A percentile compares a stretch with the other conserved stretches of the same genome.
phyloP scores from a whole-genome alignment of 1,140 invertebrate species.

The Atta texana region DNA sequence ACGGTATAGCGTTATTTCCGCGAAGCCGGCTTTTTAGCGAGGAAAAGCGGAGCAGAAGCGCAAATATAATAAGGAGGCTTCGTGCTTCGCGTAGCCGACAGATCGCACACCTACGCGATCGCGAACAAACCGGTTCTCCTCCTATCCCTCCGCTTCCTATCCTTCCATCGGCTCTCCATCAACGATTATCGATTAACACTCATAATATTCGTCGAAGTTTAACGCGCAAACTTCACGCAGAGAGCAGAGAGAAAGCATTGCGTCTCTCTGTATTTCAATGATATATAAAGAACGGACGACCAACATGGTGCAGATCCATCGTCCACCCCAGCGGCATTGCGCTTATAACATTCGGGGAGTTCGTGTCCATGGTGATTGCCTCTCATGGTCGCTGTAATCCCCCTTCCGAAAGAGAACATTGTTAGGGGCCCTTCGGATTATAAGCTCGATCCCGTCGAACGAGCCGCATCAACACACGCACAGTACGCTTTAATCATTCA shows the following conservation, averaged over 20 bases:
- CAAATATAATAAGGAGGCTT: neutral
- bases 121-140: constrained; percentile 60
- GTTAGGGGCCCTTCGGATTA: constrained; percentile 27
- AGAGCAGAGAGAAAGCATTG: neutral
- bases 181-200: constrained; percentile 20
- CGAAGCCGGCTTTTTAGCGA: constrained; percentile 15
- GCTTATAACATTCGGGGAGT: constrained; percentile 23
- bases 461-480: constrained; percentile 5
- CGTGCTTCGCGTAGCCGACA: neutral
- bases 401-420: constrained; percentile 39
- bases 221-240: neutral
- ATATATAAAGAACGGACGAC: neutral
- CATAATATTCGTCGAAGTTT: neutral
- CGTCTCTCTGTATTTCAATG: neutral
- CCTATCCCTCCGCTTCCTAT: neutral
- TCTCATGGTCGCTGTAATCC: constrained; percentile 13
- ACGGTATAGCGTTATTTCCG: constrained; percentile 54
- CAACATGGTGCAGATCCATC: constrained; percentile 6
- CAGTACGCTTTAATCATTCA: neutral
- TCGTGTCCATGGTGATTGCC: constrained; percentile 46
- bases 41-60: constrained; percentile 25
- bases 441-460: constrained; percentile 43
- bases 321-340: neutral
- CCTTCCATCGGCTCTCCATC: neutral
- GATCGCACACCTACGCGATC: constrained; percentile 53